phyloP scores from a whole-genome alignment of 2,797 vertebrate genomes.

The Apogon hyalosoma region DNA sequence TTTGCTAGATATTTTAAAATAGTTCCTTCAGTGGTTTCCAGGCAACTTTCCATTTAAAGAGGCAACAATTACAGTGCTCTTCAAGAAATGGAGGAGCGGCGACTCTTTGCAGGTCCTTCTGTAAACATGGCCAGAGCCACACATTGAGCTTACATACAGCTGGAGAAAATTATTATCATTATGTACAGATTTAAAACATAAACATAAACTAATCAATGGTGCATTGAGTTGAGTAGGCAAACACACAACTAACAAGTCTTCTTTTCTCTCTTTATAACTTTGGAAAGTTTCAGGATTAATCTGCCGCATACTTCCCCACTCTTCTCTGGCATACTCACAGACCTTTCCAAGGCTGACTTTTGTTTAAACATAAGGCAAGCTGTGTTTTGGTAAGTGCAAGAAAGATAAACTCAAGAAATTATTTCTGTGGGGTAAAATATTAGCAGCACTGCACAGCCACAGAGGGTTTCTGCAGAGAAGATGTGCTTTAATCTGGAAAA shows the following conservation, averaged over 20 bases:
- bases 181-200: conserved; percentile 40
- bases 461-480: conserved; percentile 11
- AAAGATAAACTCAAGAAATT: conserved; percentile 50
- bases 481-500: conserved; percentile 43
- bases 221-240: conserved; percentile 8
- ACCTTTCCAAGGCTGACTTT: conserved; percentile 51
- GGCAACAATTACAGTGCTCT: conserved; percentile 48
- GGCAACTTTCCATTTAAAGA: conserved; percentile 70
- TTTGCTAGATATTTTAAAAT: conserved; percentile 56
- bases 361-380: conserved; percentile 56
- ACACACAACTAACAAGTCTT: conserved; percentile 13
- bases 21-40: conserved; percentile 56
- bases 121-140: conserved; percentile 61
- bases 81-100: conserved; percentile 40
- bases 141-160: conserved; percentile 35
- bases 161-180: conserved; percentile 31
- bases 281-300: conserved; percentile 46
- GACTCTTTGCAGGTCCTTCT: conserved; percentile 45
- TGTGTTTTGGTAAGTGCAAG: conserved; percentile 46
- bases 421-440: conserved; percentile 41
- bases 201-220: conserved; percentile 19
- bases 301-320: conserved; percentile 47
- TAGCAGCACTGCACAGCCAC: conserved; percentile 31
- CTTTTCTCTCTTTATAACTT: conserved; percentile 23
- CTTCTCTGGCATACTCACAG: conserved; percentile 34